phyloP scores from a whole-genome alignment of 2,797 vertebrate species.

The Hypotaenidia okinawae region DNA sequence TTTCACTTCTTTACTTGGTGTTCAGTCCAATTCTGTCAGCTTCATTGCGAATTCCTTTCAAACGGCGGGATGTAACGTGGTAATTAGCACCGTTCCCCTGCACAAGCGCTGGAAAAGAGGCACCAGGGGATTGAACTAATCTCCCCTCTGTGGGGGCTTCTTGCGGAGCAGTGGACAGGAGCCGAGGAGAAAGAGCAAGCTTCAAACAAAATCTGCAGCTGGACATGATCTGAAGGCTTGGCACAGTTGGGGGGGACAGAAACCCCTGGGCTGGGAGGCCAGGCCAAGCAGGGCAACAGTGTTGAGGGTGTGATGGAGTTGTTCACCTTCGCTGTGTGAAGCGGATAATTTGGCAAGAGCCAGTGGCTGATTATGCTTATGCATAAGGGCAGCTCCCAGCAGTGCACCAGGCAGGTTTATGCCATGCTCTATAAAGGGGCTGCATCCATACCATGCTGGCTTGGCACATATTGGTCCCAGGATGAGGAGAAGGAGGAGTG shows the following conservation, averaged over 20 bases:
- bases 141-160: neutral
- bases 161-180: neutral
- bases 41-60: constrained; percentile 19
- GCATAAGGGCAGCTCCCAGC: neutral
- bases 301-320: neutral
- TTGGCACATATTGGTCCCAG: rapidly evolving
- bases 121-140: constrained; percentile 37
- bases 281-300: rapidly evolving
- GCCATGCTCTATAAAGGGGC: neutral
- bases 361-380: neutral
- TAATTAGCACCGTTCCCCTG: constrained; percentile 27
- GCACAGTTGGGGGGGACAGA: rapidly evolving
- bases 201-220: neutral
- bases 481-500: neutral
- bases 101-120: neutral
- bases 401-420: neutral
- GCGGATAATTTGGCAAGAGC: neutral
- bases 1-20: neutral
- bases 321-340: neutral
- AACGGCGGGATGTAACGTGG: constrained; percentile 22
- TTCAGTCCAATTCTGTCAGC: neutral
- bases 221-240: rapidly evolving
- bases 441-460: neutral
- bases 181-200: neutral
- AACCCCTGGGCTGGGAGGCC: rapidly evolving